These are phyloP conservation scores for Psilopogon haemacephalus DNA, from an alignment of 2,113 vertebrate species.

Conservation along the genomic window DNA sequence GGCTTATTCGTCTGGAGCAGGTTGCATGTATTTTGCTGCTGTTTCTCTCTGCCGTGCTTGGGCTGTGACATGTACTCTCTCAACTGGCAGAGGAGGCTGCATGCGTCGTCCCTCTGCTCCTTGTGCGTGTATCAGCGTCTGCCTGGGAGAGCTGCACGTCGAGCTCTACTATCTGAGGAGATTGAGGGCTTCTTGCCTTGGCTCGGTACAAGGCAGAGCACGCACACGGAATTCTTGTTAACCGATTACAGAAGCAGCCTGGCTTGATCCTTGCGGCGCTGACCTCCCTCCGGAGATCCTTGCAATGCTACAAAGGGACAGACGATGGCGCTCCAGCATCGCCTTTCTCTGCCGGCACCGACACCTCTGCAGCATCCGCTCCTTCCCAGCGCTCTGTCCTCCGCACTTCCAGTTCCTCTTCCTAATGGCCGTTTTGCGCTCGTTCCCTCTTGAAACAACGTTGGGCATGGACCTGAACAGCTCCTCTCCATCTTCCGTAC, in stretches of 20 bases:
- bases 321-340: slow-evolving; percentile 41
- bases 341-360: rapidly evolving
- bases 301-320: not conserved
- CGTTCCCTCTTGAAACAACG: not conserved
- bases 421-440: rapidly evolving
- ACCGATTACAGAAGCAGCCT: rapidly evolving
- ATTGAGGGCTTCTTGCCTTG: not conserved
- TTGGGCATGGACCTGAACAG: rapidly evolving
- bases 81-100: not conserved
- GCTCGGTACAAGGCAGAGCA: not conserved
- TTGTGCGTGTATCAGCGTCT: not conserved
- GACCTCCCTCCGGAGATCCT: too few relatives aligned
- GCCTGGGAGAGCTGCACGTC: not conserved
- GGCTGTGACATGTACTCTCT: rapidly evolving
- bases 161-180: not conserved
- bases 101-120: not conserved
- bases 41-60: not conserved
- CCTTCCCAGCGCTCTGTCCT: not conserved
- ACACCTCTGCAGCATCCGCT: rapidly evolving
- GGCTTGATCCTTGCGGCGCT: rapidly evolving
- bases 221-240: rapidly evolving
- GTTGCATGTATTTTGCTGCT: not conserved
- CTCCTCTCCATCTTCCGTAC: rapidly evolving
- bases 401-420: not conserved
- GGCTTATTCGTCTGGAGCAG: not conserved